Evolutionary conservation across 2,888 invertebrate genomes (phyloP).

Genomic region (Drosophila limbata): DNA sequence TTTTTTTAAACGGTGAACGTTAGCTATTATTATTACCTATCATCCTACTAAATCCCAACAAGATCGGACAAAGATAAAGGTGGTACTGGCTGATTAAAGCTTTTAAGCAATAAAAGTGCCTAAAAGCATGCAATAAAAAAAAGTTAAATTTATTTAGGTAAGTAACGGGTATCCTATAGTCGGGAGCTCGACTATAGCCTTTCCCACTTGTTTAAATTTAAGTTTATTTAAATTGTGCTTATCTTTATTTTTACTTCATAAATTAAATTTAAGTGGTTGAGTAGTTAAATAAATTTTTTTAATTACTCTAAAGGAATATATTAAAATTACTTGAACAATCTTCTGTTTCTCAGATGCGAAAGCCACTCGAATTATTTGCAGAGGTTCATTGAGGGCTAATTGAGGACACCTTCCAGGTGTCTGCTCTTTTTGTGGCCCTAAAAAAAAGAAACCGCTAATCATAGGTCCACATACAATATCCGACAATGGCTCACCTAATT

Average conservation of each 20-base stretch:
- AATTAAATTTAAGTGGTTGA: not conserved
- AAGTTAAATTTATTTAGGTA: too few species aligned
- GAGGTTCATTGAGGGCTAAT: constrained; percentile 25
- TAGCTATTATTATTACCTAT: too few species aligned
- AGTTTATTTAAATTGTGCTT: not conserved
- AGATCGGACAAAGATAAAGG: too few species aligned
- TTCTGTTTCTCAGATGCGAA: constrained; percentile 1
- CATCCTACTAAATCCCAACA: too few species aligned
- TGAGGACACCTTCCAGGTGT: not conserved
- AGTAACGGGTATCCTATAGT: too few species aligned
- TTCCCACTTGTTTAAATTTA: too few species aligned
- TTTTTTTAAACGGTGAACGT: too few species aligned
- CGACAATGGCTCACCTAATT: constrained; percentile 76
- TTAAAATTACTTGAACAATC: not conserved
- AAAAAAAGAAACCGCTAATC: constrained; percentile 77
- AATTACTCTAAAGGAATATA: too few species aligned
- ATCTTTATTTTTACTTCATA: not conserved
- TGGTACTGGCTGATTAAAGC: too few species aligned
- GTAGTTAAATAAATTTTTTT: not conserved
- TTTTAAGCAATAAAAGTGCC: too few species aligned
- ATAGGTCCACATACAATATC: constrained; percentile 59
- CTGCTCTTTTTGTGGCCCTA: constrained; percentile 16
- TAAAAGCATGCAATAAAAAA: too few species aligned
- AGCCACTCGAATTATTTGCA: not conserved
- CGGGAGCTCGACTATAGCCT: too few species aligned